Evolutionary conservation across 64 coral and sea anemone species (phyloP).

Genomic region (Hydrozoanthus tunicans): DNA sequence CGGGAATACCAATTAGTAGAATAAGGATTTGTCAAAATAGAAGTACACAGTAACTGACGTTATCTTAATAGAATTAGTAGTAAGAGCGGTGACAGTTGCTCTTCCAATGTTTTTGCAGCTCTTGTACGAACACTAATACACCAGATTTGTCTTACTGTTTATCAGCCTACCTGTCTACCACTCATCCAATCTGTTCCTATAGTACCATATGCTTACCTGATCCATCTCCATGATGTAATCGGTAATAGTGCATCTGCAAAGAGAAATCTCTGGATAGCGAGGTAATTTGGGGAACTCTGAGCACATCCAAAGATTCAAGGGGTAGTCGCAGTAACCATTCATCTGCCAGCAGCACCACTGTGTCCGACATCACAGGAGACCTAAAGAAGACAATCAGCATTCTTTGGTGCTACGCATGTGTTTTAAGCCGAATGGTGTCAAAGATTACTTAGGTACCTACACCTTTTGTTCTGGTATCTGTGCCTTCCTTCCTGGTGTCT

Average conservation of each 20-base stretch:
- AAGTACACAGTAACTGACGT: no score
- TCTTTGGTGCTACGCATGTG: neutral
- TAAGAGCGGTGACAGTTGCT: no score
- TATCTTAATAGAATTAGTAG: no score
- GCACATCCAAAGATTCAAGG: slow-evolving; percentile 68
- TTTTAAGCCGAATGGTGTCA: neutral
- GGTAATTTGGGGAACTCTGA: slow-evolving; percentile 76
- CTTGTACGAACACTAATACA: no score
- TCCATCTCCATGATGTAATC: slow-evolving; percentile 75
- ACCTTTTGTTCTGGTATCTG: no score
- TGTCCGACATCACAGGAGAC: slow-evolving; percentile 71
- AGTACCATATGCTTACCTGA: slow-evolving; percentile 42
- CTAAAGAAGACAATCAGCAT: slow-evolving; percentile 28
- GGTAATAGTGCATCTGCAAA: slow-evolving; percentile 91
- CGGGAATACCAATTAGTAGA: no score
- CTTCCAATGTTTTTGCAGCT: no score
- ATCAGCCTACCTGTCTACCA: neutral
- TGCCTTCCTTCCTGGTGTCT: no score
- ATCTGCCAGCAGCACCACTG: slow-evolving; percentile 89
- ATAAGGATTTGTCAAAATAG: no score
- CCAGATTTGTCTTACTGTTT: neutral
- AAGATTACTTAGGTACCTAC: no score
- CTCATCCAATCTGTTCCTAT: neutral
- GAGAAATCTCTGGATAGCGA: slow-evolving; percentile 92
- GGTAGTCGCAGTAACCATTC: slow-evolving; percentile 86